Conservation (phyloP, 2,888 invertebrate species). For the Melipona bicolor region DNA sequence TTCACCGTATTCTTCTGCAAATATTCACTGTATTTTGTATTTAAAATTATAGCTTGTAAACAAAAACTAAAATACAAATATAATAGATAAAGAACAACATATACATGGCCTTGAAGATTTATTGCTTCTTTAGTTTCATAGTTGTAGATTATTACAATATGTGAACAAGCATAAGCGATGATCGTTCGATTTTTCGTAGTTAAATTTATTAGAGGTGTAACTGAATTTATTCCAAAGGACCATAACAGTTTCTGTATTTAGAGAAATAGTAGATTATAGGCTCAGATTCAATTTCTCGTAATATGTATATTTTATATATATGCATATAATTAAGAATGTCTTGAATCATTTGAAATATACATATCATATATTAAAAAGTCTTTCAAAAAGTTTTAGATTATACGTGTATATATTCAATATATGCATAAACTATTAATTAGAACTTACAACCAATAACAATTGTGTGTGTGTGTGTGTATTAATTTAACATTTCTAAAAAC, state of each 20-base stretch:
- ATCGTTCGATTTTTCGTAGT: slow-evolving; percentile 85
- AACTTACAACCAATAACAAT: too few species aligned
- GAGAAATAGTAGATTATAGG: not conserved
- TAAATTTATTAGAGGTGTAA: slow-evolving; percentile 87
- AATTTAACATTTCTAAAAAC: not conserved
- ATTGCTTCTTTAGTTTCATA: slow-evolving; percentile 87
- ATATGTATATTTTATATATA: not conserved
- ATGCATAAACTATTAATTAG: too few species aligned
- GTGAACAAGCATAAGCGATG: slow-evolving; percentile 88
- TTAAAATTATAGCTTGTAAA: not conserved
- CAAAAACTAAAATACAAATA: slow-evolving; percentile 2
- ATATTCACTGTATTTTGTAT: too few species aligned
- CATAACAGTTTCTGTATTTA: slow-evolving; percentile 86
- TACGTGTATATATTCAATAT: too few species aligned
- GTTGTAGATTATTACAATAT: slow-evolving; percentile 88
- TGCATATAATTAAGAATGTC: not conserved
- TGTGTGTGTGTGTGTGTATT: not conserved
- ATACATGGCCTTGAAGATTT: slow-evolving; percentile 89
- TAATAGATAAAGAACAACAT: slow-evolving; percentile 68
- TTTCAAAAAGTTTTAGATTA: not conserved
- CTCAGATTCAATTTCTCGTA: not conserved
- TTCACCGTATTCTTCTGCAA: slow-evolving; percentile 86
- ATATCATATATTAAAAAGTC: not conserved
- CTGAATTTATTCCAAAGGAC: slow-evolving; percentile 88
- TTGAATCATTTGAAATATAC: not conserved